phyloP scores from a whole-genome alignment of 2,888 invertebrate species.

The Chrysomela aeneicollis region DNA sequence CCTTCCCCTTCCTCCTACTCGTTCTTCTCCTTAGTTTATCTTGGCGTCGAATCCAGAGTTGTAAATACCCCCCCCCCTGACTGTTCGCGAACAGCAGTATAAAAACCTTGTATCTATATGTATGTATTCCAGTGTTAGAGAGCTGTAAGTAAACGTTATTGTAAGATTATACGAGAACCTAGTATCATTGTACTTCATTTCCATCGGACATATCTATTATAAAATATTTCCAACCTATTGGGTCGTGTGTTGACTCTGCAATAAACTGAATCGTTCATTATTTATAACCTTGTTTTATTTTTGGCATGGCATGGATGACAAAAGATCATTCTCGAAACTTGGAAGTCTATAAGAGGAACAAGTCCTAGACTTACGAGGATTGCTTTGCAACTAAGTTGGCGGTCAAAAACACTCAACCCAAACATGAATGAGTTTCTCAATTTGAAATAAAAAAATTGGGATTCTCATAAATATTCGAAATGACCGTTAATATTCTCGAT shows the following conservation, averaged over 20 bases:
- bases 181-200: conserved; percentile 48
- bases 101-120: conserved; percentile 61
- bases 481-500: no score
- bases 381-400: no score
- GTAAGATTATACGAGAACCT: conserved; percentile 47
- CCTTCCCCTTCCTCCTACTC: conserved; percentile 54
- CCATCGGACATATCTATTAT: conserved; percentile 51
- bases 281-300: conserved; percentile 41
- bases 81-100: conserved; percentile 56
- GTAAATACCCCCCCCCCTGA: conserved; percentile 38
- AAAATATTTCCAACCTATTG: conserved; percentile 51
- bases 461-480: no score
- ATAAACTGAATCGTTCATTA: conserved; percentile 63
- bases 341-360: no score
- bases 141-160: conserved; percentile 59
- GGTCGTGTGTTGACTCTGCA: conserved; percentile 61
- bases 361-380: no score
- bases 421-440: no score
- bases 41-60: conserved; percentile 35
- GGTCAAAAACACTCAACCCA: no score
- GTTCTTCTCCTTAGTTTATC: conserved; percentile 58
- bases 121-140: conserved; percentile 58
- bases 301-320: conserved; percentile 6
- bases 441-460: no score
- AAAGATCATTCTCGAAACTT: conserved; percentile 49